Percentiles rank a stretch among this genome's conserved stretches.
Conservation (phyloP, 2,113 vertebrate genomes). For the Procavia capensis region DNA sequence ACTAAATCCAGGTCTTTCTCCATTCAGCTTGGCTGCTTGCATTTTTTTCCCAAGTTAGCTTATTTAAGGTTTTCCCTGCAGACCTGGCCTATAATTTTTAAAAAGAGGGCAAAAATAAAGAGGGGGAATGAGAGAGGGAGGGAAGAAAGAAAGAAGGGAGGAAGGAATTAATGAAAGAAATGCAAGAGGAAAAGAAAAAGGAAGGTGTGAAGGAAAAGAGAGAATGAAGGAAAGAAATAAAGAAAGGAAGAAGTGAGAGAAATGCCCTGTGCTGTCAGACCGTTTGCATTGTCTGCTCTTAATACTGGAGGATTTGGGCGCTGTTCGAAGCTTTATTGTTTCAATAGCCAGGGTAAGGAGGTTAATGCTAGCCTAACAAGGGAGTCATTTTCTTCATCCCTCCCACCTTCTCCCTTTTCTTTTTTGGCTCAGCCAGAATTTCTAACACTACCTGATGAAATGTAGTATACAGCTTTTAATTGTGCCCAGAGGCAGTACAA, state of each 20-base stretch:
- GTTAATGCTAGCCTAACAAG: slow-evolving; percentile 85
- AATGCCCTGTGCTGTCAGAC: neutral
- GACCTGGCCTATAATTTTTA: neutral
- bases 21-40: accelerated
- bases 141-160: accelerated
- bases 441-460: slow-evolving; percentile 88
- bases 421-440: slow-evolving; percentile 87
- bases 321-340: slow-evolving; percentile 76
- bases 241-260: neutral
- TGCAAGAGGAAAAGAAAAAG: accelerated
- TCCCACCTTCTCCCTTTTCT: slow-evolving; percentile 59
- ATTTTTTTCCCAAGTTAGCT: neutral
- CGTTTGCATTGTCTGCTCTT: neutral
- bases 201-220: accelerated
- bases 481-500: slow-evolving; percentile 90
- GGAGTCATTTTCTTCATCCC: slow-evolving; percentile 61
- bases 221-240: accelerated
- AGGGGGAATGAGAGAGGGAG: too few species aligned
- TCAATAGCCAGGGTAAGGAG: slow-evolving; percentile 81
- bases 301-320: neutral
- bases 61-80: neutral
- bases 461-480: slow-evolving; percentile 89
- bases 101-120: neutral
- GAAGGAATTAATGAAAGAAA: too few species aligned
- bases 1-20: neutral